Base-by-base conservation (phyloP, 2,113 vertebrate genomes). In the Charadrius vociferus region DNA sequence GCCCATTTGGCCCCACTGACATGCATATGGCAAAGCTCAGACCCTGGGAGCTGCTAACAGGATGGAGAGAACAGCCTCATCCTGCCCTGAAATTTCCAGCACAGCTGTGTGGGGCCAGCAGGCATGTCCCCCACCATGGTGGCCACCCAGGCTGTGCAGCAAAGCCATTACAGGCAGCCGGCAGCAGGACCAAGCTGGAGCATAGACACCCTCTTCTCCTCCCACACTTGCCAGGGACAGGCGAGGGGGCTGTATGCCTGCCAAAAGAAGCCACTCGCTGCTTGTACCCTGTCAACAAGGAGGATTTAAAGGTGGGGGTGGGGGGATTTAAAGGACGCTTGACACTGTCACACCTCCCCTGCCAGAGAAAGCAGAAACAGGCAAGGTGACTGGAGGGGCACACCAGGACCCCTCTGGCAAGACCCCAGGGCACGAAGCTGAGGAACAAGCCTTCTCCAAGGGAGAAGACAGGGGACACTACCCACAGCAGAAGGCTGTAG, bases 171-270 rank as follows among this genome's bases (percentile, higher is more conserved):
- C 0, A 2, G 13, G 61, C 1, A 2, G 30, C 37, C 14, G 11
- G 34, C 0, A 0, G 21, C 21, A 81, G 32, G 16, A 37, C 7
- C 19, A 45, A 11, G 1, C 14, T 7, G 5, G 26, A 79, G 17
- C 10, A 58, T 6, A 5, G 43, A 19, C 23, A 45, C 34, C 12
- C 10, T 55, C 8, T 1, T 0, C 43, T 81, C 53, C 15, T 62
- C 47, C 41, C 3, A 2, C 0, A 0, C 0, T 2, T 24, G 37
- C 32, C 36, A 47, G 41, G 30, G 34, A 14, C 5, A 4, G 53
- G 19, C 0, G 1, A 52, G 50, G 4, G 5, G 12, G 17, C 34
- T 52, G 6, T 6, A 1, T 14, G 36, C 24, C 45, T 65, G 65
- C 20, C 3, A 2, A 68, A 29, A 16, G 59, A 59, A 85, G 4